Evolutionary conservation across 2,113 vertebrate genomes (phyloP), one percentile per base, ranked within the genome.

Genomic region (Perccottus glenii): DNA sequence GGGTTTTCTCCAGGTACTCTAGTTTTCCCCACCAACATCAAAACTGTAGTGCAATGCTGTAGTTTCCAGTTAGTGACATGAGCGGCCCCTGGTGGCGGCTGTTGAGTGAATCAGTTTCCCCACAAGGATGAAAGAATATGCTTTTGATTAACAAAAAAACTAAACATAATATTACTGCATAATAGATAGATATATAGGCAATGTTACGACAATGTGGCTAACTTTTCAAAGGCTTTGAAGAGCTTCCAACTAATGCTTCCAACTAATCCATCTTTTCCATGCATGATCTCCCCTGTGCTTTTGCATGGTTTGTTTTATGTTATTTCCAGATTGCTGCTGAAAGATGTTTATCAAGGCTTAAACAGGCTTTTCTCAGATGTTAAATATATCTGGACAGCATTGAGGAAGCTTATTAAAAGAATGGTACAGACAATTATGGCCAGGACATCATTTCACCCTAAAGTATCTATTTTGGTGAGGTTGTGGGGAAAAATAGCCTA

Each of bases 281-380:
- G 59, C 51, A 67, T 36, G 43, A 62, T 44, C 9, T 56, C 44
- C 68, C 56, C 15, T 75, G 46, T 40, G 61, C 49, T 36, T 66
- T 66, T 40, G 59, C 45, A 27, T 19, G 58, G n/a, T 45, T 62
- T 66, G 46, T 55, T 48, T 70, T 47, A 32, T 73, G 10, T 80
- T 62, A 58, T 82, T 82, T 72, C 66, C 44, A 77, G 59, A n/a
- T 66, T 40, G 49, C 48, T 68, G 55, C 68, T 75, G 11, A 50
- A 70, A 70, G 76, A 33, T 78, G 70, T 83, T 89, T 76, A 70
- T 70, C 53, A 72, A 75, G 50, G 66, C 74, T 68, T 67, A 7
- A 79, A 57, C 6, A 12, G 0, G 8, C 5, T 55, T 32, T 78
- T 60, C 60, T 63, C 40, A 67, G 64, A 83, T 79, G 81, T 73